Percentiles rank a stretch among this genome's conserved stretches.
Evolutionary conservation across 35 echinoderm and acorn worm species (phyloP).

Genomic region (Ptychodera flava): DNA sequence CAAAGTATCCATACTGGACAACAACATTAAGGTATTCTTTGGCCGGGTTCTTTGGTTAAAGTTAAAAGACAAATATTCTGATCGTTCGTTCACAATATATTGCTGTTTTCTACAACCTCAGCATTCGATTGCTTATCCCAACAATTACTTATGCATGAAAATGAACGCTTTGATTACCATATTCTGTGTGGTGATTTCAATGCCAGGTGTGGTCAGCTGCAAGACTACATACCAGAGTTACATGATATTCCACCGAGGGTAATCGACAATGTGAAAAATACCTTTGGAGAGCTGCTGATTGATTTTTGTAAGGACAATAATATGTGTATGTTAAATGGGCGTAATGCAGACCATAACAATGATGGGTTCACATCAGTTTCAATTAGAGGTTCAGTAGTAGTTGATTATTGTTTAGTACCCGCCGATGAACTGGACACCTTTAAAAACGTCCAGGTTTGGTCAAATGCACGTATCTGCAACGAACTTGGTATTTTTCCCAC

Average conservation of each 20-base stretch:
- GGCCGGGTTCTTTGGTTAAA: too few relatives aligned
- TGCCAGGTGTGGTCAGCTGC: background rate
- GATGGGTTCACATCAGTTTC: background rate
- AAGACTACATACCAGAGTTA: background rate
- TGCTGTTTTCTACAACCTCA: too few relatives aligned
- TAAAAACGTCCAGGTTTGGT: background rate
- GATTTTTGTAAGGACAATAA: background rate
- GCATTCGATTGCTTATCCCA: background rate
- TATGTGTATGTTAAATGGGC: background rate
- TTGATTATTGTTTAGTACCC: background rate
- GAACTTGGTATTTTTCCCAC: background rate
- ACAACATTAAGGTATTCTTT: too few relatives aligned
- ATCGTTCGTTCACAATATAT: too few relatives aligned
- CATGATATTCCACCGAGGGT: background rate
- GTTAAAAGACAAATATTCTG: too few relatives aligned
- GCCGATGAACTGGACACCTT: background rate
- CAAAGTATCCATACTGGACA: too few relatives aligned
- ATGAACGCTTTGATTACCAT: background rate
- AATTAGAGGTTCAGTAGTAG: background rate
- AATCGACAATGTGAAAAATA: background rate
- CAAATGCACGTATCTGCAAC: background rate
- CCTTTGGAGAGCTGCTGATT: background rate
- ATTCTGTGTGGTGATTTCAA: background rate
- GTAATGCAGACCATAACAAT: background rate
- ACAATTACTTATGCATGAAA: background rate